A percentile compares a stretch with the other conserved stretches of the same genome.
Conservation (phyloP, 2,797 vertebrate genomes). For the Danio albolineatus region DNA sequence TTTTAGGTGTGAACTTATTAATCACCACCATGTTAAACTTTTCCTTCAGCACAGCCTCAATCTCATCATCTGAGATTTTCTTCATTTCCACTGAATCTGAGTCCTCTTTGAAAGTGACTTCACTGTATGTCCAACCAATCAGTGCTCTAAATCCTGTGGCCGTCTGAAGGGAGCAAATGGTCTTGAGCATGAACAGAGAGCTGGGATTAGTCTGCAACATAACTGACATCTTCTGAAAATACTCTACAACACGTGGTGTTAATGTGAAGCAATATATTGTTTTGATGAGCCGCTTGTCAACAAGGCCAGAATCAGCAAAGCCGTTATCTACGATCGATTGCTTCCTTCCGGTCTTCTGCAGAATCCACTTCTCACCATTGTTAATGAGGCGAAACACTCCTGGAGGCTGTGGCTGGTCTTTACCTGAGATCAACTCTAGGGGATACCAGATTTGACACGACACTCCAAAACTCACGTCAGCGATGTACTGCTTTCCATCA, state of each 20-base stretch:
- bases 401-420: constrained; percentile 82
- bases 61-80: constrained; percentile 78
- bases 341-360: constrained; percentile 83
- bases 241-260: constrained; percentile 69
- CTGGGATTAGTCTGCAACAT: constrained; percentile 80
- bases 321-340: constrained; percentile 75
- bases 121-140: constrained; percentile 81
- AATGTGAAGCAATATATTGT: constrained; percentile 82
- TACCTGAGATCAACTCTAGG: constrained; percentile 81
- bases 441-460: constrained; percentile 84
- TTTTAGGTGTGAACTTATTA: constrained; percentile 76
- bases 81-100: constrained; percentile 81
- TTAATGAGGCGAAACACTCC: constrained; percentile 81
- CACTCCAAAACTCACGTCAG: constrained; percentile 82
- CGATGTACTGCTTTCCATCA: constrained; percentile 75
- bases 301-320: constrained; percentile 75
- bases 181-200: constrained; percentile 83
- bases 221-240: constrained; percentile 74
- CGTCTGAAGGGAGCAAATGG: constrained; percentile 87
- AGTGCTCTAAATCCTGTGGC: constrained; percentile 77
- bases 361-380: constrained; percentile 76
- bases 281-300: constrained; percentile 69
- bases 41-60: constrained; percentile 79
- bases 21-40: constrained; percentile 80
- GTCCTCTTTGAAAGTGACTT: constrained; percentile 82